Conservation (phyloP, 1,140 invertebrate genomes). For the silkworm (Bombyx mori) region DNA sequence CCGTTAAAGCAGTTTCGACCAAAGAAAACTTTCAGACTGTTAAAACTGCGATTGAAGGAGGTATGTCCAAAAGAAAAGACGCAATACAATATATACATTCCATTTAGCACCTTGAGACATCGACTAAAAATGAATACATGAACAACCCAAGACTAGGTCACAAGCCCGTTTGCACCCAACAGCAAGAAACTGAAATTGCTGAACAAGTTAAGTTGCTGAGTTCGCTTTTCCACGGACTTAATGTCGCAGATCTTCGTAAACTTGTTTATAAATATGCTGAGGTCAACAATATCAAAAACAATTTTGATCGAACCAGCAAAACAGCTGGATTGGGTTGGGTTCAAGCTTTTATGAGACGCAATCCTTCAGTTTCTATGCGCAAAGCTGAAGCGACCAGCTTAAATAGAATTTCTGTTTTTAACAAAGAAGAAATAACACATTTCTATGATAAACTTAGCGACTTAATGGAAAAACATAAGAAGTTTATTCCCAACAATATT, state of each 20-base stretch:
- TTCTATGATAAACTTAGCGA: too few species aligned
- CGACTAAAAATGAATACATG: constrained; percentile 22
- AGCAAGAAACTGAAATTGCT: constrained; percentile 33
- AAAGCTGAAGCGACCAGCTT: too few species aligned
- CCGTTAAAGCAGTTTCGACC: constrained; percentile 17
- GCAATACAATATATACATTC: not conserved
- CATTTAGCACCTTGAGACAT: constrained; percentile 12
- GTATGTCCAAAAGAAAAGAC: not conserved
- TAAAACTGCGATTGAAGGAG: constrained; percentile 16
- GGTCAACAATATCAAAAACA: constrained; percentile 26
- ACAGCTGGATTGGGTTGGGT: constrained; percentile 32
- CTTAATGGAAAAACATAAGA: too few species aligned
- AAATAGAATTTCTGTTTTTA: too few species aligned
- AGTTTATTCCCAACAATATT: too few species aligned
- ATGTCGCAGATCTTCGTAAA: constrained; percentile 22
- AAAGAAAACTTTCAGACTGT: not conserved
- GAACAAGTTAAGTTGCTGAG: constrained; percentile 23
- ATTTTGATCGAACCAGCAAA: constrained; percentile 23
- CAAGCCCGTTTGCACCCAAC: constrained; percentile 27
- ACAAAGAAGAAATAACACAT: too few species aligned
- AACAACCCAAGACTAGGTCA: constrained; percentile 25
- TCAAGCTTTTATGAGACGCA: constrained; percentile 28
- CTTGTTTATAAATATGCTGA: constrained; percentile 23
- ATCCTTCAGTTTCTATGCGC: constrained; percentile 29
- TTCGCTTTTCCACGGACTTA: constrained; percentile 19